Evolutionary conservation across 2,888 invertebrate genomes (phyloP), one percentile per base, ranked within the genome.

Genomic region (Dexiosoma caninum): DNA sequence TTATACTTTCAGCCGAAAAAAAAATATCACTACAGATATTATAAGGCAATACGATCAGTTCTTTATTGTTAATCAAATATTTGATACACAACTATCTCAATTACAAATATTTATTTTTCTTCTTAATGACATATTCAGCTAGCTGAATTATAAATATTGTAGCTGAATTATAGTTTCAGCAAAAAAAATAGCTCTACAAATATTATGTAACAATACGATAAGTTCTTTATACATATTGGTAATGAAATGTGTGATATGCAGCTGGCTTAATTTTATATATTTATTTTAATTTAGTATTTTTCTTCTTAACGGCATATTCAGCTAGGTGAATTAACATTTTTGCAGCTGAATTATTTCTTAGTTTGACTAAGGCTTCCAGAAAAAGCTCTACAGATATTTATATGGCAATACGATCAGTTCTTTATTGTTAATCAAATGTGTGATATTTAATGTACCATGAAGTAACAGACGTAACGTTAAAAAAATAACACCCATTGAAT

Each of bases 361-460:
- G n/a, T n/a, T n/a, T n/a, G n/a, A n/a, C n/a, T n/a, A 27, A 30
- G 0, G 7, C 1, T 32, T 10, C 9, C 7, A 23, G 35, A 35
- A 59, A 37, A 42, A 66, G 10, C 19, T 59, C 67, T 32, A 12
- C 27, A 42, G 21, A 23, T 51, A 2, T 27, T 42, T 71, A 19
- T 64, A 23, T 67, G 55, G 60, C 78, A 74, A 42, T 27, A n/a
- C 53, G 37, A 71, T 76, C 60, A 67, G 35, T n/a, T 69, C 62
- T 72, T 72, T 72, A 59, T 46, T 74, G 40, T 57, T 62, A 16
- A 57, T 40, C 85, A 86, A 88, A 87, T 86, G 88, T 88, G 88
- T 87, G 86, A 88, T 85, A 85, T 85, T 86, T 86, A 88, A 88
- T 88, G 87, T 88, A 84, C 84, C 87, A 83, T 83, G 83, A 87